Evolutionary conservation across 2,888 invertebrate genomes (phyloP).

Genomic region (Tetragnatha montana): DNA sequence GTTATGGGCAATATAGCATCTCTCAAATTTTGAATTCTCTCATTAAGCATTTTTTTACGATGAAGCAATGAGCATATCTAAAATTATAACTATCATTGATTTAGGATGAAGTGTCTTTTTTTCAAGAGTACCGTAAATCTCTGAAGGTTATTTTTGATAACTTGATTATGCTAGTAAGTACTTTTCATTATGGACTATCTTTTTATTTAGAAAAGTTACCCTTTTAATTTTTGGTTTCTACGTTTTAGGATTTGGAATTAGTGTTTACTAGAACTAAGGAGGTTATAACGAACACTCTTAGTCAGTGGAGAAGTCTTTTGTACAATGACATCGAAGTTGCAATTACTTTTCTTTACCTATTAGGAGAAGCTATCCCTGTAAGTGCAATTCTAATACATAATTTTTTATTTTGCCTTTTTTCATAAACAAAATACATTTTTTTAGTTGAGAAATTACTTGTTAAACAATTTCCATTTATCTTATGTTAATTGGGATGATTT

Average conservation of each 20-base stretch:
- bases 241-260: slow-evolving; percentile 76
- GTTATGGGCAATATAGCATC: background rate
- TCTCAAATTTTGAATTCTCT: background rate
- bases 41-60: too few species aligned
- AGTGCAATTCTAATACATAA: slow-evolving; percentile 61
- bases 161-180: slow-evolving; percentile 77
- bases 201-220: background rate
- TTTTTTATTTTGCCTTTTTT: background rate
- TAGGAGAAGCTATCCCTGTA: slow-evolving; percentile 76
- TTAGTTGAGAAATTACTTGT: too few species aligned
- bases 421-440: too few species aligned
- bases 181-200: background rate
- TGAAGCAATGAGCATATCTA: too few species aligned
- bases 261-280: slow-evolving; percentile 77
- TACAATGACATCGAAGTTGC: slow-evolving; percentile 79
- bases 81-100: background rate
- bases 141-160: slow-evolving; percentile 79
- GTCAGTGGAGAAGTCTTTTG: slow-evolving; percentile 77
- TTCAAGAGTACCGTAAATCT: slow-evolving; percentile 79
- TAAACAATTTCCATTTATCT: too few species aligned
- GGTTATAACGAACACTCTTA: slow-evolving; percentile 76
- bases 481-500: background rate
- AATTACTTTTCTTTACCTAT: slow-evolving; percentile 78
- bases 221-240: background rate
- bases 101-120: slow-evolving; percentile 78